Conservation (phyloP, 2,888 invertebrate species). For the Brachyptera risi region DNA sequence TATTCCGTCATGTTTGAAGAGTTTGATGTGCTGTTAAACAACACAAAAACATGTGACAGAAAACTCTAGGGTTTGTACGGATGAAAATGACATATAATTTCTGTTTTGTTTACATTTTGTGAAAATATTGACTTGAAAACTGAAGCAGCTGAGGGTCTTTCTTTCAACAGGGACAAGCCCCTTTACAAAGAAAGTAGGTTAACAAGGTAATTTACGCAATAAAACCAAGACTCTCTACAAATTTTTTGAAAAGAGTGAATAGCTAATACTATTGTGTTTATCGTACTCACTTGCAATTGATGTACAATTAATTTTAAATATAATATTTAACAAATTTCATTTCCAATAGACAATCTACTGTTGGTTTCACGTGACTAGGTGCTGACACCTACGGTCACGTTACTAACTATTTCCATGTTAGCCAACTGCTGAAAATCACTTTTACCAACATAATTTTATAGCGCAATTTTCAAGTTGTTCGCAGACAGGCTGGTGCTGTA, state of each 20-base stretch:
- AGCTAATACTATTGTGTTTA: neutral
- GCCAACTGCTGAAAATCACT: no score
- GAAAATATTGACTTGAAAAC: no score
- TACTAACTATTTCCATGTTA: no score
- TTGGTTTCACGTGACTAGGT: constrained; percentile 37
- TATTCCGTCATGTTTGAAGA: constrained; percentile 76
- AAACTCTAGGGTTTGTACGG: no score
- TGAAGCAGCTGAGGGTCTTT: no score
- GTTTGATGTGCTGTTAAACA: neutral
- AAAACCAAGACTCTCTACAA: neutral
- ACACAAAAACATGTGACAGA: no score
- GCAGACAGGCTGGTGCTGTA: no score
- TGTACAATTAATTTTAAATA: neutral
- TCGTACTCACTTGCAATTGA: neutral
- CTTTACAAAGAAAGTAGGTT: constrained; percentile 16
- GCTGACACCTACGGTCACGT: constrained; percentile 33
- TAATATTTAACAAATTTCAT: constrained; percentile 5
- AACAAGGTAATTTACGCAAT: neutral
- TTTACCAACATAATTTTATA: no score
- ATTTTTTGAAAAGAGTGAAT: neutral
- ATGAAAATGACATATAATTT: no score
- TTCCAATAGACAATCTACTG: constrained; percentile 29
- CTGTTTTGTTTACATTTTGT: no score
- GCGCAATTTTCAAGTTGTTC: no score
- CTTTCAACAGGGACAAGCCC: constrained; percentile 10